These are phyloP conservation scores for Sinotaia quadrata DNA, from an alignment of 2,888 invertebrate genomes.

Conservation along the genomic window DNA sequence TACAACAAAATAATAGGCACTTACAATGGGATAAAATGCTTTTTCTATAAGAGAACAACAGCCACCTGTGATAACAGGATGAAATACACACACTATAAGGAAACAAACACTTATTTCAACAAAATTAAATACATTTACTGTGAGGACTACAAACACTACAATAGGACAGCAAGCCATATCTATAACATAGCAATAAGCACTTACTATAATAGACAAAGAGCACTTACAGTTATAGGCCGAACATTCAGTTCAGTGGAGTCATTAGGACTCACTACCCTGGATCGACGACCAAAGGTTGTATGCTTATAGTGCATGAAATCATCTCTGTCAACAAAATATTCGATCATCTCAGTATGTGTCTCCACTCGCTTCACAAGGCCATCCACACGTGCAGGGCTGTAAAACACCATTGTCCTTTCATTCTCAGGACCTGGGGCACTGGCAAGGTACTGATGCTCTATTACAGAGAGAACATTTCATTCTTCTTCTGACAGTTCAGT, in stretches of 20 bases:
- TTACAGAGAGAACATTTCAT: not conserved
- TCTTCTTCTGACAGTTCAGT: not conserved
- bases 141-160: too few species aligned
- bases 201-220: not conserved
- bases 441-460: constrained; percentile 69
- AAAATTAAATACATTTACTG: too few species aligned
- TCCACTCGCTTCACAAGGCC: constrained; percentile 76
- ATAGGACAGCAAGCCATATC: too few species aligned
- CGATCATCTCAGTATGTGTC: constrained; percentile 69
- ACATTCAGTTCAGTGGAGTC: constrained; percentile 49
- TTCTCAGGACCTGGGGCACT: constrained; percentile 69
- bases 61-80: too few species aligned
- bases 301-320: constrained; percentile 70
- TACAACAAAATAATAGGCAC: too few species aligned
- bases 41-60: too few species aligned
- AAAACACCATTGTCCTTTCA: constrained; percentile 77
- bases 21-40: too few species aligned
- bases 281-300: constrained; percentile 67
- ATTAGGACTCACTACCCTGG: constrained; percentile 70
- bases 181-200: too few species aligned
- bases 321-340: constrained; percentile 67
- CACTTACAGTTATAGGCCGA: constrained; percentile 64
- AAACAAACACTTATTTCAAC: too few species aligned
- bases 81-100: too few species aligned
- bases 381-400: constrained; percentile 79